phyloP scores from a whole-genome alignment of 2,888 invertebrate genomes.

The Lochmaea capreae region DNA sequence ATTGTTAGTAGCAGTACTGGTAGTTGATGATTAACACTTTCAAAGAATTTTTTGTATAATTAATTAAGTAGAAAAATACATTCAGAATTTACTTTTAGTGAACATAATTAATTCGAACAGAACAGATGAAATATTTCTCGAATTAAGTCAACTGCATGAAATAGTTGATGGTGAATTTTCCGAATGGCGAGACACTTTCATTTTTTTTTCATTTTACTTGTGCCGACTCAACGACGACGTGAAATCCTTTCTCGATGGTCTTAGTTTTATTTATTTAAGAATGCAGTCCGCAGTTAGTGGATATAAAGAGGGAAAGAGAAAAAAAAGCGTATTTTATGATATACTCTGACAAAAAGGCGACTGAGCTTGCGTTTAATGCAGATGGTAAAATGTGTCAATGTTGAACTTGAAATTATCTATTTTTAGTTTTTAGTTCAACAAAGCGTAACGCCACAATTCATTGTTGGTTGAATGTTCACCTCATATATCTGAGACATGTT shows the following conservation, averaged over 20 bases:
- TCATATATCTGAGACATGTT: too few relatives aligned
- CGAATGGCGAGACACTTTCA: constrained; percentile 17
- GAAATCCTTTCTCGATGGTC: constrained; percentile 4
- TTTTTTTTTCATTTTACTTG: constrained; percentile 13
- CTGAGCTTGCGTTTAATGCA: constrained; percentile 15
- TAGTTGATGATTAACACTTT: not conserved
- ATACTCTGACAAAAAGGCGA: not conserved
- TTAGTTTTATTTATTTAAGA: constrained; percentile 29
- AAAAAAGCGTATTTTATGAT: constrained; percentile 2
- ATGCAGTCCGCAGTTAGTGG: constrained; percentile 17
- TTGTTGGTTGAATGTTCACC: too few relatives aligned
- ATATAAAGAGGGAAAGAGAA: not conserved
- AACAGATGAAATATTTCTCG: not conserved
- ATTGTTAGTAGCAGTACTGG: too few relatives aligned
- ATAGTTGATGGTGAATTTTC: constrained; percentile 8
- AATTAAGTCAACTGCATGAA: not conserved
- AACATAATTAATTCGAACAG: not conserved
- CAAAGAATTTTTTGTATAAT: not conserved
- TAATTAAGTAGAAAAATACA: not conserved
- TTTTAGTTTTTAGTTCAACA: not conserved
- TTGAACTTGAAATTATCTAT: not conserved
- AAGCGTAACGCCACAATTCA: not conserved
- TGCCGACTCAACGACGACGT: constrained; percentile 1
- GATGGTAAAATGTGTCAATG: not conserved
- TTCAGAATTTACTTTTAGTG: not conserved